Evolutionary conservation across 2,888 invertebrate genomes (phyloP).

Genomic region (Carabus problematicus): DNA sequence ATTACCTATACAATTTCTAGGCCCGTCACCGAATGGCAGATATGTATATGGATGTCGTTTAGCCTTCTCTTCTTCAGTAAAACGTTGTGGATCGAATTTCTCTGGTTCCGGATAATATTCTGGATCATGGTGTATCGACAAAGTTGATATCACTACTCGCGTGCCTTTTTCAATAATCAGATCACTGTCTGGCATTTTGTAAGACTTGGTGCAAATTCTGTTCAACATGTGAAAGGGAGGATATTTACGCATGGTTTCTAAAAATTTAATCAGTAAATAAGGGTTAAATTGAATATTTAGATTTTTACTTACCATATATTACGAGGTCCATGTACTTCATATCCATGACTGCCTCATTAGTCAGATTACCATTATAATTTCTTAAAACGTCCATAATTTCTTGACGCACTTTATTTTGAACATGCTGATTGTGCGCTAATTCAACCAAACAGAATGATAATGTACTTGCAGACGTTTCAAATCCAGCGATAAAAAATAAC

Average conservation of each 20-base stretch:
- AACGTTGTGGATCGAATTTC: constrained; percentile 28
- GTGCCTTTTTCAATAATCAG: constrained; percentile 38
- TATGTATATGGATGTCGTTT: constrained; percentile 22
- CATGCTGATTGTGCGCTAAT: constrained; percentile 3
- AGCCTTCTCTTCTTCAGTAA: constrained; percentile 28
- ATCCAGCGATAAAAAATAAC: neutral
- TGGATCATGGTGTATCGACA: constrained; percentile 19
- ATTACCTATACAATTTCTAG: constrained; percentile 25
- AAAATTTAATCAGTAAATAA: neutral
- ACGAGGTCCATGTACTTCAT: constrained; percentile 13
- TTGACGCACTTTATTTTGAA: neutral
- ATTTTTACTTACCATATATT: constrained; percentile 1
- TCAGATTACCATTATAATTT: neutral
- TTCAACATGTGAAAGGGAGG: constrained; percentile 18
- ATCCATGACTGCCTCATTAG: neutral
- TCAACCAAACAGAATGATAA: neutral
- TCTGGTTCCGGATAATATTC: constrained; percentile 29
- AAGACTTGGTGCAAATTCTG: constrained; percentile 13
- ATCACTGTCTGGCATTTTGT: constrained; percentile 45
- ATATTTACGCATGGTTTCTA: constrained; percentile 24
- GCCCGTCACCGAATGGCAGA: too few relatives aligned
- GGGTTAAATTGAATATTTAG: too few relatives aligned
- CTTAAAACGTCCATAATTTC: constrained; percentile 2
- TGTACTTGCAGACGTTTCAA: constrained; percentile 6
- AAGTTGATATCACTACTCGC: constrained; percentile 1